These are phyloP conservation scores for Agonopterix arenella DNA, from an alignment of 2,888 invertebrate species.

Conservation along the genomic window DNA sequence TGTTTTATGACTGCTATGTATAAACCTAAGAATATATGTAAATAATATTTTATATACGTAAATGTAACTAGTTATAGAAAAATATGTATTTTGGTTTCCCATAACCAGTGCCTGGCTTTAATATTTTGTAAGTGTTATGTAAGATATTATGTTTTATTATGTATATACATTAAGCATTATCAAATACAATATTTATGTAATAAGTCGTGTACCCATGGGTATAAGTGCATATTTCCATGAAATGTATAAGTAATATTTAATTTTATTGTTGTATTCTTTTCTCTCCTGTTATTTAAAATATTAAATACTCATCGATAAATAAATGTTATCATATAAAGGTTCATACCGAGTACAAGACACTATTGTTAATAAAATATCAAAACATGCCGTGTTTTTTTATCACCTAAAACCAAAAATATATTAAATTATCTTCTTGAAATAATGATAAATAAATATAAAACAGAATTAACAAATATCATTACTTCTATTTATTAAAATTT, in stretches of 20 bases:
- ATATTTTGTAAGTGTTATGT: constrained; percentile 52
- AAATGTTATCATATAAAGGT: not conserved
- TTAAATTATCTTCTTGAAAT: not conserved
- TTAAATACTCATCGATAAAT: not conserved
- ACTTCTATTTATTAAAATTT: too few relatives aligned
- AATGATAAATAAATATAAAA: not conserved
- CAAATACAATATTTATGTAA: not conserved
- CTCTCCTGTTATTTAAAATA: not conserved
- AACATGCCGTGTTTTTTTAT: constrained; percentile 25
- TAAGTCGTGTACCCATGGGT: constrained; percentile 8
- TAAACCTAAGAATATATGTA: constrained; percentile 33
- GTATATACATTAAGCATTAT: constrained; percentile 12
- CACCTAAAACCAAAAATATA: not conserved
- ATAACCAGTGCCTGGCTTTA: constrained; percentile 58
- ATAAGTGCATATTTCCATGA: not conserved
- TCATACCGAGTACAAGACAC: constrained; percentile 7
- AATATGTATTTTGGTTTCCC: constrained; percentile 22
- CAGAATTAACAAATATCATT: too few relatives aligned
- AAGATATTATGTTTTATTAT: constrained; percentile 26
- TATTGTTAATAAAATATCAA: constrained; percentile 30
- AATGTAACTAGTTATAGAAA: constrained; percentile 16
- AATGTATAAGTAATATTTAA: not conserved
- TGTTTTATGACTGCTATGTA: constrained; percentile 17
- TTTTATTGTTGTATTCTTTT: not conserved
- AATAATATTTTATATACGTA: constrained; percentile 17